Base-by-base conservation (phyloP, 2,797 vertebrate genomes). In the Girardinus metallicus region DNA sequence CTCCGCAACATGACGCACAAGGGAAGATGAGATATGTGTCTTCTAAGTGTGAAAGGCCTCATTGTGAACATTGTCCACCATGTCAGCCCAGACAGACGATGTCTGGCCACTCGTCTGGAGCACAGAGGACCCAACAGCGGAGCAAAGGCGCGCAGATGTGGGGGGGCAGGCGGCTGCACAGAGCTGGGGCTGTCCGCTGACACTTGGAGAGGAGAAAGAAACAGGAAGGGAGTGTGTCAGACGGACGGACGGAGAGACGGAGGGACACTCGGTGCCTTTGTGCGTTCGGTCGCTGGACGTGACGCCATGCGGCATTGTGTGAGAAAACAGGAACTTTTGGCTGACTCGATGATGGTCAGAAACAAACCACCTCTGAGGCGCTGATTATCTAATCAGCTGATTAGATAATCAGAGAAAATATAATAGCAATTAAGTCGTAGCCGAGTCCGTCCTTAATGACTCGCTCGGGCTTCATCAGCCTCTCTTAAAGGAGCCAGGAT, bases 81-180 rank as follows among this genome's bases (percentile, higher is more conserved):
- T 41, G 82, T 44, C 80, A 82, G 64, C 49, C 84, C 88, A 92
- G 90, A 91, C 92, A 94, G 90, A 88, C 85, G 75, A 57, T 80
- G 88, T 95, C 93, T 94, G 87, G 87, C 72, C 85, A 78, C 88
- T 89, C 5, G 93, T 94, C 93, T 92, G 87, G 84, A 80, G 70
- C 78, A 34, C 23, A 43, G 91, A 90, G 84, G 77, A 74, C 34
- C 57, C 43, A 36, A 74, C 74, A 74, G 78, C 84, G 90, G 92
- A 86, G 90, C 74, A n/a, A 3, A 31, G 79, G 78, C 18, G 75
- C 66, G 82, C 88, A 93, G 89, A 92, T 88, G 86, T 75, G 80
- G 89, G 81, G 81, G 0, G 55, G 43, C 80, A 85, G 78, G 79
- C 66, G 43, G 81, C 70, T 0, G 46, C 85, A 93, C 81, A 93